Conservation (phyloP, 2,113 vertebrate genomes). For the Bolborhynchus lineola region DNA sequence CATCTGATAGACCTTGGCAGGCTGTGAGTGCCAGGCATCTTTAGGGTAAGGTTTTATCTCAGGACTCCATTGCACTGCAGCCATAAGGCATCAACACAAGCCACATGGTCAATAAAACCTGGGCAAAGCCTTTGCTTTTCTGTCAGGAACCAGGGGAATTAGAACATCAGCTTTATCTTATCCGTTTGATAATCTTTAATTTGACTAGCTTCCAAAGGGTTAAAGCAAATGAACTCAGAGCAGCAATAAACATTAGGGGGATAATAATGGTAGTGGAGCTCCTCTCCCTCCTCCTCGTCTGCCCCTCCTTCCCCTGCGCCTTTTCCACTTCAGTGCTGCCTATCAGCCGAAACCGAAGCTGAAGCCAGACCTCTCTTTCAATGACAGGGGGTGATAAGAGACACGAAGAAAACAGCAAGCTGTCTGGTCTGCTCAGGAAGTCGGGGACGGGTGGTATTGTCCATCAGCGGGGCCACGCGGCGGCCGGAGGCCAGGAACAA, state of each 20-base stretch:
- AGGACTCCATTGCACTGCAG: background rate
- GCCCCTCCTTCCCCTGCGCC: background rate
- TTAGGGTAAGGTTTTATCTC: background rate
- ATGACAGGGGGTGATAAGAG: constrained; percentile 76
- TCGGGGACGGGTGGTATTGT: constrained; percentile 65
- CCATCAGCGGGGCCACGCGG: constrained; percentile 63
- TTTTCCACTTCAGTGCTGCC: constrained; percentile 54
- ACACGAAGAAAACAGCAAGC: constrained; percentile 72
- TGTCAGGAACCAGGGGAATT: constrained; percentile 20
- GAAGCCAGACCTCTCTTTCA: constrained; percentile 68
- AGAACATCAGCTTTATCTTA: constrained; percentile 72
- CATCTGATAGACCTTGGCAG: background rate
- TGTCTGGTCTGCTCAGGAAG: constrained; percentile 81
- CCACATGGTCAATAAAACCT: constrained; percentile 68
- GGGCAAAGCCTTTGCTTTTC: background rate
- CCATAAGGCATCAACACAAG: background rate
- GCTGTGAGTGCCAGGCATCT: background rate
- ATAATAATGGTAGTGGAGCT: constrained; percentile 8
- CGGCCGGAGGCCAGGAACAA: constrained; percentile 60
- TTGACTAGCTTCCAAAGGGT: constrained; percentile 78
- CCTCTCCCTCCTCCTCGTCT: background rate
- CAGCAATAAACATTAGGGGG: constrained; percentile 22
- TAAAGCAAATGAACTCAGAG: constrained; percentile 40
- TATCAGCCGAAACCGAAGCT: constrained; percentile 66
- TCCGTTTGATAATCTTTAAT: constrained; percentile 67